Evolutionary conservation across 2,113 vertebrate genomes (phyloP).

Genomic region (Rhinolophus ferrumequinum): DNA sequence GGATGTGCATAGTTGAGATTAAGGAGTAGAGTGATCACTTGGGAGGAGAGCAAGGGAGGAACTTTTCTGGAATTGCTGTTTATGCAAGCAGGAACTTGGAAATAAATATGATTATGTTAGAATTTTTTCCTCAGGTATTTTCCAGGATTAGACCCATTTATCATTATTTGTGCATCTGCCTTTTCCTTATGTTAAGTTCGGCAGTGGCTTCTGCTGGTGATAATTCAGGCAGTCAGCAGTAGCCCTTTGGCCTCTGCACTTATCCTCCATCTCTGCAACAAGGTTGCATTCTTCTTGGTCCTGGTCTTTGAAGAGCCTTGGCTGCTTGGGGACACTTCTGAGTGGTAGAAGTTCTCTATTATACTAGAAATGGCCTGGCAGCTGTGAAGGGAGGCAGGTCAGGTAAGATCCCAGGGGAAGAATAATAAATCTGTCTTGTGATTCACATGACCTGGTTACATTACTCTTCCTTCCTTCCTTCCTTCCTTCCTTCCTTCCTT

Average conservation of each 20-base stretch:
- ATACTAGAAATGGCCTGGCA: background rate
- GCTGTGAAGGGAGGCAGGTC: background rate
- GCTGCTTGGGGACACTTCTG: background rate
- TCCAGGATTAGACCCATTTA: background rate
- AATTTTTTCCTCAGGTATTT: background rate
- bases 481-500: too few relatives aligned
- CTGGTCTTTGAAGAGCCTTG: background rate
- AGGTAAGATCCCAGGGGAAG: background rate
- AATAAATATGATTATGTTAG: background rate
- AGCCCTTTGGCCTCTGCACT: background rate
- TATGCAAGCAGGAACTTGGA: background rate
- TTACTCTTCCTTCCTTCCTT: background rate
- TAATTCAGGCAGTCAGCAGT: background rate
- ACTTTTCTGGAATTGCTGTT: background rate
- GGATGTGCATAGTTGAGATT: background rate
- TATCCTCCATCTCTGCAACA: background rate
- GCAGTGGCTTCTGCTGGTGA: background rate
- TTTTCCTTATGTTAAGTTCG: background rate
- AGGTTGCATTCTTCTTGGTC: background rate
- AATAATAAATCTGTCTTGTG: background rate
- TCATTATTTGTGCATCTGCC: background rate
- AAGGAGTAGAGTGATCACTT: background rate
- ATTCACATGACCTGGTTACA: background rate
- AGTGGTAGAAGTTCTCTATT: background rate
- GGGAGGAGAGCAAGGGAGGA: background rate